Conservation (phyloP, 2,888 invertebrate genomes). For the Pseudanteris insignis region DNA sequence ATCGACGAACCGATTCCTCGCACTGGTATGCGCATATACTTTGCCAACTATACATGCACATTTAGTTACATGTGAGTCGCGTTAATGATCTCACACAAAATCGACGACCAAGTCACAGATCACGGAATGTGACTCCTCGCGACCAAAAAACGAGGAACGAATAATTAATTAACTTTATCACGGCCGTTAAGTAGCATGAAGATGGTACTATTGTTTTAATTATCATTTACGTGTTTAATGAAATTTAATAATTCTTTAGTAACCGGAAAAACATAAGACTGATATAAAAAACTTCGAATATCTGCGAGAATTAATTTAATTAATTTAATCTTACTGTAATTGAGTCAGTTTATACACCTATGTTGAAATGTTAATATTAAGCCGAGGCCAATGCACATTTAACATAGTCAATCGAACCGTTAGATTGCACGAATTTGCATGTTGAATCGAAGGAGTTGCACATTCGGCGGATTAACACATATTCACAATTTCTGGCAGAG, state of each 20-base stretch:
- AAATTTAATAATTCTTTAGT: too few relatives aligned
- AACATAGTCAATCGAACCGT: constrained; percentile 39
- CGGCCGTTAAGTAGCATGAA: too few relatives aligned
- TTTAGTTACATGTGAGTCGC: constrained; percentile 18
- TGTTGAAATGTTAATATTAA: constrained; percentile 32
- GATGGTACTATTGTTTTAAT: too few relatives aligned
- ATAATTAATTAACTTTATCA: too few relatives aligned
- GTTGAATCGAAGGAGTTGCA: constrained; percentile 28
- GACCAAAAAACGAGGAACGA: not conserved
- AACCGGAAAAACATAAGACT: too few relatives aligned
- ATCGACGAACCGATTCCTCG: constrained; percentile 27
- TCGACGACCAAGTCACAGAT: constrained; percentile 11
- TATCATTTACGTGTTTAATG: too few relatives aligned
- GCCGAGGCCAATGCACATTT: constrained; percentile 33
- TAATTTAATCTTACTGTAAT: too few relatives aligned
- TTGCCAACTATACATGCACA: constrained; percentile 3
- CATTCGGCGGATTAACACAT: constrained; percentile 36
- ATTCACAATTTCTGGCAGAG: constrained; percentile 32
- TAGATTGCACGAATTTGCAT: constrained; percentile 34
- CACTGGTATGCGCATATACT: constrained; percentile 10
- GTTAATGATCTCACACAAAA: constrained; percentile 24
- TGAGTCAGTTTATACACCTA: constrained; percentile 3
- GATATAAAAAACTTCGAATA: too few relatives aligned
- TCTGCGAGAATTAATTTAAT: too few relatives aligned
- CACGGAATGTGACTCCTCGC: constrained; percentile 1